These are phyloP conservation scores for Epizoanthus scotinus DNA, from an alignment of 92 coral and sea anemone species.

Conservation along the genomic window DNA sequence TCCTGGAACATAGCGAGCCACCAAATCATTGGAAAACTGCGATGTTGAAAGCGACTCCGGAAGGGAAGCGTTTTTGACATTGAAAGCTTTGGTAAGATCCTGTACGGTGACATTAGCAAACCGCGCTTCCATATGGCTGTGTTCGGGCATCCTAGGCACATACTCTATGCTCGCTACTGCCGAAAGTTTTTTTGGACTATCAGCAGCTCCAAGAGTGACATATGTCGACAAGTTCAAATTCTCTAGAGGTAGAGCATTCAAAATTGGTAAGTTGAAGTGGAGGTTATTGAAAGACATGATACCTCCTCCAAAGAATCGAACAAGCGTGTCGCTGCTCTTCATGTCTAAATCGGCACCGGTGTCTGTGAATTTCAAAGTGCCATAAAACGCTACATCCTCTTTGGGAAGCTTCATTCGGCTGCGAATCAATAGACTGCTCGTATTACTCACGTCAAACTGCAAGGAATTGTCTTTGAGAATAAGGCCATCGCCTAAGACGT, in stretches of 20 bases:
- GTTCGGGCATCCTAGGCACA: conserved; percentile 66
- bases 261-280: conserved; percentile 66
- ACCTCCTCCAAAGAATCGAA: conserved; percentile 71
- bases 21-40: conserved; percentile 69
- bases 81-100: conserved; percentile 73
- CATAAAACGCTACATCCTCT: conserved; percentile 76
- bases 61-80: conserved; percentile 71
- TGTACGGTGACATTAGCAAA: conserved; percentile 71
- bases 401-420: conserved; percentile 72
- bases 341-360: conserved; percentile 74
- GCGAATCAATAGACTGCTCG: conserved; percentile 61
- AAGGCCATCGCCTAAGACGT: conserved; percentile 78
- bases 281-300: conserved; percentile 73
- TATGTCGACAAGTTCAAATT: conserved; percentile 66
- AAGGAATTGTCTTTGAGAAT: conserved; percentile 81
- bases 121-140: conserved; percentile 75
- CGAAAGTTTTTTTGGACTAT: conserved; percentile 55
- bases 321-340: conserved; percentile 73
- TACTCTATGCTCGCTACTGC: conserved; percentile 78
- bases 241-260: conserved; percentile 77
- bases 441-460: conserved; percentile 64
- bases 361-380: conserved; percentile 72
- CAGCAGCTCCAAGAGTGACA: conserved; percentile 73
- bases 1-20: conserved; percentile 62
- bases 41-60: conserved; percentile 76